These are phyloP conservation scores for Oenanthe oenanthe DNA, from an alignment of 2,113 vertebrate genomes.

Conservation along the genomic window DNA sequence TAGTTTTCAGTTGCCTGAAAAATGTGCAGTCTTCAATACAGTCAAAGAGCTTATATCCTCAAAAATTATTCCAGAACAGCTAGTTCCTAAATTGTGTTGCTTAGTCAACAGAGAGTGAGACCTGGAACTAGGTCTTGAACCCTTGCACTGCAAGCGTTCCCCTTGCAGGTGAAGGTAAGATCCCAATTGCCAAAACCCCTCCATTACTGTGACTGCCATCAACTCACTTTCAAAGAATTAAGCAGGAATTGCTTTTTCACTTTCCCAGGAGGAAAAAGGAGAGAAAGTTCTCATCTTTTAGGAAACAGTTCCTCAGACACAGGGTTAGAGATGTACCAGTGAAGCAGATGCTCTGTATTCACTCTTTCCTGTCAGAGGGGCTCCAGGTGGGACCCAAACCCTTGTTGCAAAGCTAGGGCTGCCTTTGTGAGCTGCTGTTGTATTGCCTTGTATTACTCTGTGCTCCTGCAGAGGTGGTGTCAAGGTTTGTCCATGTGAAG, in stretches of 20 bases:
- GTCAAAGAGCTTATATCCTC: background rate
- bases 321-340: background rate
- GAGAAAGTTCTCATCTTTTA: background rate
- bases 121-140: background rate
- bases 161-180: background rate
- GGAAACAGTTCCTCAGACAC: background rate
- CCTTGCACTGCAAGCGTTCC: rapidly evolving
- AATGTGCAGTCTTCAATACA: background rate
- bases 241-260: background rate
- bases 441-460: background rate
- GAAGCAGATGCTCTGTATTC: background rate
- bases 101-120: background rate
- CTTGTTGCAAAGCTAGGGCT: no score
- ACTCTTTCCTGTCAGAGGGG: background rate
- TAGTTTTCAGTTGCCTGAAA: background rate
- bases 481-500: background rate
- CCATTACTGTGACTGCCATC: background rate
- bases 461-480: background rate
- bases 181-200: background rate
- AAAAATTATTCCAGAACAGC: background rate
- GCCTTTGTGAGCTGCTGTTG: background rate
- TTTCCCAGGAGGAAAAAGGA: background rate
- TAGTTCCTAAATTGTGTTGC: background rate
- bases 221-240: background rate
- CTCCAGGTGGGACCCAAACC: background rate